Conservation (phyloP, 2,113 vertebrate species). For the Haliaeetus leucogaster region DNA sequence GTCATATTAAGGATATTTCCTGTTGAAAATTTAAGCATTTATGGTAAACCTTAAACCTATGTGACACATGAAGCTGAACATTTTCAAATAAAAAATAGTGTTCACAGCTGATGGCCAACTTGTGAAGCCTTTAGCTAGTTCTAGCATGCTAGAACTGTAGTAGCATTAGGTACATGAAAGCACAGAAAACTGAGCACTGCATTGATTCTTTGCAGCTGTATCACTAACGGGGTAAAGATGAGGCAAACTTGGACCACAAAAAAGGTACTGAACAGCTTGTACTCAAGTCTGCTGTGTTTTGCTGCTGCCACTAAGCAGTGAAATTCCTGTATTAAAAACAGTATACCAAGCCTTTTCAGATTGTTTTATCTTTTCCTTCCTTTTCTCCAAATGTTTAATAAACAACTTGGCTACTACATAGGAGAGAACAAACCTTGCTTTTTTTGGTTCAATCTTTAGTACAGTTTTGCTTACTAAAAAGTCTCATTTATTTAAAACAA, state of each 20-base stretch:
- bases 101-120: background rate
- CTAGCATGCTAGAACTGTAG: background rate
- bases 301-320: background rate
- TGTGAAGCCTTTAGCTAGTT: background rate
- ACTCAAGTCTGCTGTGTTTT: background rate
- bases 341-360: background rate
- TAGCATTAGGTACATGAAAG: background rate
- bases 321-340: background rate
- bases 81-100: background rate
- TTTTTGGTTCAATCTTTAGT: background rate
- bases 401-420: background rate
- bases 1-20: background rate
- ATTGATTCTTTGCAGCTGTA: conserved; percentile 20
- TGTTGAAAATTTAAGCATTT: background rate
- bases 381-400: background rate
- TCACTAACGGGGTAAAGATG: background rate
- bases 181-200: background rate
- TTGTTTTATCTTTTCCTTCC: background rate
- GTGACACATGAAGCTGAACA: background rate
- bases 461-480: background rate
- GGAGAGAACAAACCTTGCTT: background rate
- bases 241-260: background rate
- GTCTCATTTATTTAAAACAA: background rate
- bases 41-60: background rate
- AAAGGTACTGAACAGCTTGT: conserved; percentile 6